These are phyloP conservation scores for Tiaroga cobitis DNA, from an alignment of 2,797 vertebrate species.

Conservation along the genomic window DNA sequence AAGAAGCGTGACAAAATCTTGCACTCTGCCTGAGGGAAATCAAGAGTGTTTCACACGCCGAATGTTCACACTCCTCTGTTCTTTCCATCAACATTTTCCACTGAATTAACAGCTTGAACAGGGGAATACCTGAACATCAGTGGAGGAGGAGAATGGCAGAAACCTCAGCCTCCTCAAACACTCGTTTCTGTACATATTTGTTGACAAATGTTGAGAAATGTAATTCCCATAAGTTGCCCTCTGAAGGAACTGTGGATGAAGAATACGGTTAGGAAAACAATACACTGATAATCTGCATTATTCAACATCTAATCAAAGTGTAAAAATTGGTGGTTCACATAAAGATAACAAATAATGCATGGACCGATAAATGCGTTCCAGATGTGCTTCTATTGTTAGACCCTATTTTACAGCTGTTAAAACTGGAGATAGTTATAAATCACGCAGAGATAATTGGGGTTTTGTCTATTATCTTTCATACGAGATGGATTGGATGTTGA, in stretches of 20 bases:
- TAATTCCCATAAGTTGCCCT: neutral
- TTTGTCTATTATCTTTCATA: constrained; percentile 59
- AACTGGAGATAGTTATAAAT: constrained; percentile 63
- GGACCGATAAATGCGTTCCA: constrained; percentile 62
- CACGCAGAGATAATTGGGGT: constrained; percentile 51
- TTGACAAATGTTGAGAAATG: neutral
- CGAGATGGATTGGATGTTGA: constrained; percentile 53
- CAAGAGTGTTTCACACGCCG: constrained; percentile 39
- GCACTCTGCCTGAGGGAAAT: constrained; percentile 51
- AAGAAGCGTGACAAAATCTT: constrained; percentile 22
- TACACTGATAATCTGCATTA: neutral
- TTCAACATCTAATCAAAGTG: constrained; percentile 17
- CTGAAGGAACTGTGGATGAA: neutral
- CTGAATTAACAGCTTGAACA: constrained; percentile 17
- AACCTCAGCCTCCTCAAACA: neutral
- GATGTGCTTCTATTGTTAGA: constrained; percentile 59
- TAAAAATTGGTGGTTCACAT: constrained; percentile 53
- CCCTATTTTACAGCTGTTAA: constrained; percentile 60
- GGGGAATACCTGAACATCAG: constrained; percentile 25
- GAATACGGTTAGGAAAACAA: neutral
- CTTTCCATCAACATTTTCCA: constrained; percentile 32
- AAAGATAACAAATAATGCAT: constrained; percentile 48
- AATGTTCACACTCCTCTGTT: neutral
- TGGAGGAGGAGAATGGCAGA: neutral
- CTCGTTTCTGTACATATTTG: neutral